phyloP scores from a whole-genome alignment of 2,797 vertebrate species.

The Glossophaga mutica region DNA sequence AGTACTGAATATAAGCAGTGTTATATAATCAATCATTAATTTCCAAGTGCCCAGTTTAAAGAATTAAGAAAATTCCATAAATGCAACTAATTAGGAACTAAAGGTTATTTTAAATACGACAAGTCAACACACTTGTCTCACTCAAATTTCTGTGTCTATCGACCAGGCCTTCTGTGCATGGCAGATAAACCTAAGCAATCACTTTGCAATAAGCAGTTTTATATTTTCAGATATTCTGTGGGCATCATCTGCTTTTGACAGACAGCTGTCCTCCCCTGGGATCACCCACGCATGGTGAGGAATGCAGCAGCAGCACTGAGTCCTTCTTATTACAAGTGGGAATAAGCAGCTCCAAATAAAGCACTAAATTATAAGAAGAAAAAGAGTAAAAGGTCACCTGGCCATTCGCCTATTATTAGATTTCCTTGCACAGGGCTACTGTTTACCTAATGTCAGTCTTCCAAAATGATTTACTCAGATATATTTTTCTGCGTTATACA shows the following conservation, averaged over 20 bases:
- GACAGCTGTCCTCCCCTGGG: conserved; percentile 43
- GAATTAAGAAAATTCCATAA: background rate
- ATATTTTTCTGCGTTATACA: background rate
- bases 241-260: conserved; percentile 60
- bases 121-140: background rate
- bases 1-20: background rate
- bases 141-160: conserved; percentile 36
- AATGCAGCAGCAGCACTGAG: background rate
- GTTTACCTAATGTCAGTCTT: background rate
- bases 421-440: background rate
- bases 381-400: background rate
- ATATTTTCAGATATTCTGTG: conserved; percentile 46
- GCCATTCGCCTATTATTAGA: background rate
- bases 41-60: background rate
- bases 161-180: background rate
- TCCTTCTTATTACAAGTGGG: background rate
- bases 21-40: background rate
- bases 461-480: background rate
- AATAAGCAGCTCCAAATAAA: conserved; percentile 1
- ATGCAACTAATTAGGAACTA: background rate
- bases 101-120: background rate
- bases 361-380: background rate
- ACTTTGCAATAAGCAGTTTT: background rate
- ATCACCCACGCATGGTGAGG: conserved; percentile 9
- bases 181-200: conserved; percentile 47